These are phyloP conservation scores for Muricea muricata DNA, from an alignment of 92 coral and sea anemone species.

Conservation along the genomic window DNA sequence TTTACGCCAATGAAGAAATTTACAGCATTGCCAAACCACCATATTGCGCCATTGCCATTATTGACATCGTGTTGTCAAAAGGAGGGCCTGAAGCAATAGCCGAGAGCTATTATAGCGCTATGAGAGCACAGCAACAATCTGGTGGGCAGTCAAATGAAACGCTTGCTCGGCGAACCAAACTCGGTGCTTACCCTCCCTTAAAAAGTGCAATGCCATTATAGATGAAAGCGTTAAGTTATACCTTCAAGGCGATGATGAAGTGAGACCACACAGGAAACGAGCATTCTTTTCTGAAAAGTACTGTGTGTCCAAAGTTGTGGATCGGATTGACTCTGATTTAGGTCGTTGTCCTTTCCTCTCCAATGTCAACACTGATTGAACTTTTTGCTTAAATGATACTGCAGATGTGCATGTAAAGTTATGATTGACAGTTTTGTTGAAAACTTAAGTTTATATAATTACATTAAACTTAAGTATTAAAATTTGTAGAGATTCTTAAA, in stretches of 20 bases:
- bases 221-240: slow-evolving; percentile 20
- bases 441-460: too few relatives aligned
- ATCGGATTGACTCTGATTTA: not conserved
- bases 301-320: slow-evolving; percentile 16
- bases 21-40: slow-evolving; percentile 55
- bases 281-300: slow-evolving; percentile 1
- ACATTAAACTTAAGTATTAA: too few relatives aligned
- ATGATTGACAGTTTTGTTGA: too few relatives aligned
- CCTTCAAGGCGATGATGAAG: not conserved
- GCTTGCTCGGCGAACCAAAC: slow-evolving; percentile 39
- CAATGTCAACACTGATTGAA: too few relatives aligned
- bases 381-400: too few relatives aligned
- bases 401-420: too few relatives aligned
- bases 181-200: slow-evolving; percentile 33
- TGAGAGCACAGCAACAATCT: slow-evolving; percentile 42
- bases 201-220: slow-evolving; percentile 11
- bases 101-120: slow-evolving; percentile 10
- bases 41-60: slow-evolving; percentile 36
- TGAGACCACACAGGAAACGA: not conserved
- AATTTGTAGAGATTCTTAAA: too few relatives aligned
- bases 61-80: slow-evolving; percentile 36
- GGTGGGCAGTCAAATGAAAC: slow-evolving; percentile 41
- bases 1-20: slow-evolving; percentile 27
- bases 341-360: slow-evolving; percentile 9
- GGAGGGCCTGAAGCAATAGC: slow-evolving; percentile 37